Percentiles rank a stretch among this genome's conserved stretches.
Evolutionary conservation across 64 coral and sea anemone species (phyloP).

Genomic region (Montipora efflorescens): DNA sequence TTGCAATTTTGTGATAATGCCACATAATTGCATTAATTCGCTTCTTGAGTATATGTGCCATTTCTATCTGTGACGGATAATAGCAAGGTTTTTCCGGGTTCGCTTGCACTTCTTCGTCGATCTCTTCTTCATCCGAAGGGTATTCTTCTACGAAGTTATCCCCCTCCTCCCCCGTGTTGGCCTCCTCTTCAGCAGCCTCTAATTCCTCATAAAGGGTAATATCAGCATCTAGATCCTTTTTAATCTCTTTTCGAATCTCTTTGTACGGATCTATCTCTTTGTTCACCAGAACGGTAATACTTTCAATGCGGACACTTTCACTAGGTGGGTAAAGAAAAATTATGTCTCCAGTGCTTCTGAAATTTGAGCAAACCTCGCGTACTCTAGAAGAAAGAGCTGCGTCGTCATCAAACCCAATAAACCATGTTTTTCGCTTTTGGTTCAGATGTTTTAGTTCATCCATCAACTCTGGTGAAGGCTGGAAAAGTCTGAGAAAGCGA

Average conservation of each 20-base stretch:
- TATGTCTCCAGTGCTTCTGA: background rate
- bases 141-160: background rate
- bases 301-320: background rate
- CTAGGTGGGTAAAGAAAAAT: background rate
- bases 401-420: background rate
- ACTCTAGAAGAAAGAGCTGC: background rate
- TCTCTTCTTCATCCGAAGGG: conserved; percentile 34
- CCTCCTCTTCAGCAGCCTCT: background rate
- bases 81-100: conserved; percentile 62
- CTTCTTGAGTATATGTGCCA: conserved; percentile 61
- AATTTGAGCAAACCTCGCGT: background rate
- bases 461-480: background rate
- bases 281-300: background rate
- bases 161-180: background rate
- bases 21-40: too few species aligned
- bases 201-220: background rate
- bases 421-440: background rate
- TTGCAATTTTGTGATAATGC: conserved; percentile 20
- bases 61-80: conserved; percentile 76
- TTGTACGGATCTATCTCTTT: conserved; percentile 9
- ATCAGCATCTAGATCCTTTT: conserved; percentile 20
- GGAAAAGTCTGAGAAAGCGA: background rate
- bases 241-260: background rate
- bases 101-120: conserved; percentile 16
- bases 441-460: background rate